Percentiles rank a stretch among this genome's conserved stretches.
Evolutionary conservation across 1,140 invertebrate genomes (phyloP).

Genomic region (Atta colombica): DNA sequence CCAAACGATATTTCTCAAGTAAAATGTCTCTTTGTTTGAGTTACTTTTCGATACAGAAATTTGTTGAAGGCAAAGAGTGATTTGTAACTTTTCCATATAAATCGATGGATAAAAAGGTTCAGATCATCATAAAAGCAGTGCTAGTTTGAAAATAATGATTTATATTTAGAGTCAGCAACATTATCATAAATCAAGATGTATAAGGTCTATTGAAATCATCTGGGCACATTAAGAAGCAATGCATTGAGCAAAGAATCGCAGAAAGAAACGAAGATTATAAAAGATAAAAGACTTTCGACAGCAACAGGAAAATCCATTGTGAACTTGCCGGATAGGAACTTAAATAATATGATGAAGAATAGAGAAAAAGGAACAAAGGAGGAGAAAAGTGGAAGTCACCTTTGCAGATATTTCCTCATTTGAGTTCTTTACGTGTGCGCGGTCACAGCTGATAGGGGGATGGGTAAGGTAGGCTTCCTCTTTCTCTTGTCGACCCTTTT

Average conservation of each 20-base stretch:
- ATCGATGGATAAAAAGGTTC: not conserved
- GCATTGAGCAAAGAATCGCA: too few species aligned
- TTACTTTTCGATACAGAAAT: constrained; percentile 3
- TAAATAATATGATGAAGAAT: constrained; percentile 8
- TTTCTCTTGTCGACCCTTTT: constrained; percentile 64
- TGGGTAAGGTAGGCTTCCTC: constrained; percentile 10
- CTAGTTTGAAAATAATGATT: not conserved
- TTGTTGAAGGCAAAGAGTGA: not conserved
- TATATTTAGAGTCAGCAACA: not conserved
- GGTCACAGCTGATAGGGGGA: constrained; percentile 18
- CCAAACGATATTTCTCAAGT: not conserved
- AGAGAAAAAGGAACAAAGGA: not conserved
- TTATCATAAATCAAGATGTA: not conserved
- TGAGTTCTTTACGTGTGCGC: constrained; percentile 41
- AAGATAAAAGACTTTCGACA: not conserved
- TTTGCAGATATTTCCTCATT: constrained; percentile 25
- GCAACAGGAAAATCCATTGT: not conserved
- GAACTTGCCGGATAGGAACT: not conserved
- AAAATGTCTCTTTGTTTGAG: not conserved
- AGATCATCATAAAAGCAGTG: not conserved
- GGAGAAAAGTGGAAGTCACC: constrained; percentile 9
- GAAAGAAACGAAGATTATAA: not conserved
- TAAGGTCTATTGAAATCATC: not conserved
- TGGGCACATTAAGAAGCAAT: not conserved
- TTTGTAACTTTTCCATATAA: not conserved